phyloP scores from a whole-genome alignment of 1,140 invertebrate species.

The Drosophila littoralis region DNA sequence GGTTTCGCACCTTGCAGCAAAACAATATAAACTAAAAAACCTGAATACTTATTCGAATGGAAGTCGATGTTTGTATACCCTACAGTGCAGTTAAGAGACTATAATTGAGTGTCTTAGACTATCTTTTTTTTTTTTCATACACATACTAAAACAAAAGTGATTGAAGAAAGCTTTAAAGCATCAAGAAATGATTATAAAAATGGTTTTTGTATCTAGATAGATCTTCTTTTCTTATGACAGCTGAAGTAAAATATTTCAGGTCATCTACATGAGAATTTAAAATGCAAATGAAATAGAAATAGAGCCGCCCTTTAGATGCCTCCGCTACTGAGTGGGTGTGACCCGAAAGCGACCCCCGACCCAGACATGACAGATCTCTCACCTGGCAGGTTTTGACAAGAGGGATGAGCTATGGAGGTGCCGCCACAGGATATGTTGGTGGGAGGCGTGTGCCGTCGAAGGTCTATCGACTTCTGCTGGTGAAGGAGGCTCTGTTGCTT shows the following conservation, averaged over 20 bases:
- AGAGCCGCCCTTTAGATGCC: too few relatives aligned
- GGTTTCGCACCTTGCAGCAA: conserved; percentile 72
- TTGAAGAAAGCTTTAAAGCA: too few relatives aligned
- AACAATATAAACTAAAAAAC: conserved; percentile 22
- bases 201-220: too few relatives aligned
- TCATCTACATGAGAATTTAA: too few relatives aligned
- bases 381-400: conserved; percentile 51
- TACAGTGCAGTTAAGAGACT: neutral
- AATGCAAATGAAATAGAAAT: too few relatives aligned
- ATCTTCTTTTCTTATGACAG: too few relatives aligned
- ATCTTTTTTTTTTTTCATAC: too few relatives aligned
- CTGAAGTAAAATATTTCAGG: too few relatives aligned
- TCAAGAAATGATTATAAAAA: too few relatives aligned
- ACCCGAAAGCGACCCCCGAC: conserved; percentile 11
- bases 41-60: too few relatives aligned
- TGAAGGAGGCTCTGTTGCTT: neutral
- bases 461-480: conserved; percentile 5
- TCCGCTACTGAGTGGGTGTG: conserved; percentile 54
- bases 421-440: conserved; percentile 9
- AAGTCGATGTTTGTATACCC: conserved; percentile 20
- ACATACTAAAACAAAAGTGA: too few relatives aligned
- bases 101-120: too few relatives aligned
- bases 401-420: conserved; percentile 54
- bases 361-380: conserved; percentile 1
- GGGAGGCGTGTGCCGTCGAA: conserved; percentile 7